Evolutionary conservation across 2,888 invertebrate species (phyloP).

Genomic region (Strigamia maritima): DNA sequence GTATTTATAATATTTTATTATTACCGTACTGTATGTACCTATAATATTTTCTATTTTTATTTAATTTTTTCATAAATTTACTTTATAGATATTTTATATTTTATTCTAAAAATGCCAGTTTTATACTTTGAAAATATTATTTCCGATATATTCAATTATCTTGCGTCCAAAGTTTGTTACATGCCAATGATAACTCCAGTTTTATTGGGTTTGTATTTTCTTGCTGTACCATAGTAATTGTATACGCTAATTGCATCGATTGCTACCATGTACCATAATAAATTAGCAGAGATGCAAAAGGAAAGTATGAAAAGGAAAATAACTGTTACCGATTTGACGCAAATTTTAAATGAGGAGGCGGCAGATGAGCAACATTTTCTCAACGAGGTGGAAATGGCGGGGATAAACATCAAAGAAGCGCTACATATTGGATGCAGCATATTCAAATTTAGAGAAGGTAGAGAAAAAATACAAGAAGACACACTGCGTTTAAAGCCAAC

Average conservation of each 20-base stretch:
- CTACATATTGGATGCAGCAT: not conserved
- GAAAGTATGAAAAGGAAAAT: too few relatives aligned
- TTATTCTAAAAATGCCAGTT: too few relatives aligned
- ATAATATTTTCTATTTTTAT: too few relatives aligned
- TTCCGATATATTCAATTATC: too few relatives aligned
- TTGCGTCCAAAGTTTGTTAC: not conserved
- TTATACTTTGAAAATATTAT: too few relatives aligned
- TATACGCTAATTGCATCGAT: too few relatives aligned
- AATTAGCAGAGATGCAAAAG: not conserved
- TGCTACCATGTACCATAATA: too few relatives aligned
- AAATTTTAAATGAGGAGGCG: not conserved
- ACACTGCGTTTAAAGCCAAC: not conserved
- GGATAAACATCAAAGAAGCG: not conserved
- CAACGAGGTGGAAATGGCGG: not conserved
- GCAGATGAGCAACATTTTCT: not conserved
- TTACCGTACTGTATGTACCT: too few relatives aligned
- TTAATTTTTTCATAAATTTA: too few relatives aligned
- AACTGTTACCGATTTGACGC: not conserved
- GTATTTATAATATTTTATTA: too few relatives aligned
- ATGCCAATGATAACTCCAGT: not conserved
- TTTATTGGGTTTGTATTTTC: not conserved
- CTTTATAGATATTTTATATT: too few relatives aligned
- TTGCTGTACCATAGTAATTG: not conserved
- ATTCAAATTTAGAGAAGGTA: not conserved
- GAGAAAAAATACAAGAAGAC: not conserved